A percentile compares a stretch with the other conserved stretches of the same genome.
Conservation (phyloP, 2,888 invertebrate genomes). For the Zelleria hepariella region DNA sequence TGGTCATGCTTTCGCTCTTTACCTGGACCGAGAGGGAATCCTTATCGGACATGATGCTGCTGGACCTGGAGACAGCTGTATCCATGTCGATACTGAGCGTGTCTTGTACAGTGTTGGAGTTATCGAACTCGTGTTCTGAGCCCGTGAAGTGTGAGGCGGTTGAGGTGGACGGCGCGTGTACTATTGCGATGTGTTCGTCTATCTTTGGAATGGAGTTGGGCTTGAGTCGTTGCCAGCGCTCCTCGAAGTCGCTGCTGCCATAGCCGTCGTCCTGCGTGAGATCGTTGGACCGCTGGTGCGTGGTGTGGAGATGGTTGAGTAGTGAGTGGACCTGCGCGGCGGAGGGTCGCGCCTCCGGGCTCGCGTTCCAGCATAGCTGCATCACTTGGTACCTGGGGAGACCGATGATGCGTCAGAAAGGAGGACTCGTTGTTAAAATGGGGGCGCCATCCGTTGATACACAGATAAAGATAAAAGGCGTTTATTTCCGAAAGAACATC, state of each 20-base stretch:
- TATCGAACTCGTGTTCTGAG: conserved; percentile 38
- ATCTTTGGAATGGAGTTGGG: conserved; percentile 75
- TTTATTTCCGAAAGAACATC: too few species aligned
- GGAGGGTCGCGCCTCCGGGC: conserved; percentile 37
- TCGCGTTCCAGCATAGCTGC: conserved; percentile 77
- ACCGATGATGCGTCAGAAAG: neutral
- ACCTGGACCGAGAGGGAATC: conserved; percentile 50
- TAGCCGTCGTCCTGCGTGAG: conserved; percentile 30
- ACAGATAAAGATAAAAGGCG: too few species aligned
- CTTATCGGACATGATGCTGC: conserved; percentile 58
- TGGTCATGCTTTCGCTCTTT: conserved; percentile 72
- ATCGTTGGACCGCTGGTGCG: conserved; percentile 30
- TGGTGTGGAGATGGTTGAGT: conserved; percentile 48
- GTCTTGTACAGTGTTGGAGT: conserved; percentile 30
- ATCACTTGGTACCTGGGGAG: conserved; percentile 76
- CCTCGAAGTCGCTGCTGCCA: conserved; percentile 74
- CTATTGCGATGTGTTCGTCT: conserved; percentile 66
- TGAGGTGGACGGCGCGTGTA: conserved; percentile 54
- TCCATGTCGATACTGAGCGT: conserved; percentile 48
- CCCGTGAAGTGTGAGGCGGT: conserved; percentile 41
- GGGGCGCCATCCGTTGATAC: too few species aligned
- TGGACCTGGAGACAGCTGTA: conserved; percentile 51
- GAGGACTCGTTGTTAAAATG: too few species aligned
- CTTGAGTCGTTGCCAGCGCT: conserved; percentile 79
- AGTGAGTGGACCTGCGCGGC: conserved; percentile 54